These are phyloP conservation scores for Fukomys damarensis DNA, from an alignment of 2,113 vertebrate genomes.

Conservation along the genomic window DNA sequence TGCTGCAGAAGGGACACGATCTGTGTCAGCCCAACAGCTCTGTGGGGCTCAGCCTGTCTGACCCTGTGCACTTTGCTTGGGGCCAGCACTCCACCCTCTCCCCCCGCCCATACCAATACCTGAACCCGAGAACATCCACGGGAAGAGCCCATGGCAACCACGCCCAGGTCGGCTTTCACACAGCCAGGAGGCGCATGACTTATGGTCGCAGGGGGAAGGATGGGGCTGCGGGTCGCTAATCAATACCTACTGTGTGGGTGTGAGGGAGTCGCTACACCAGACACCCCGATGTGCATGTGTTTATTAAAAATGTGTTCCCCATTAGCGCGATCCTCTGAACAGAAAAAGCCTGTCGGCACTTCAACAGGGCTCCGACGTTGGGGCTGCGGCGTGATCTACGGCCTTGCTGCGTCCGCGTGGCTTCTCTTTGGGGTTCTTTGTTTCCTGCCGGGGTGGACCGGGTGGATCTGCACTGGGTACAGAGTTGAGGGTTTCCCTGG, in stretches of 20 bases:
- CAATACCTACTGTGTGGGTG: slow-evolving; percentile 44
- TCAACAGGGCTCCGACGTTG: neutral
- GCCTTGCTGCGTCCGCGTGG: slow-evolving; percentile 44
- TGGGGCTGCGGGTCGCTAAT: neutral
- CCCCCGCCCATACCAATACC: neutral
- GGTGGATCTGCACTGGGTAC: neutral
- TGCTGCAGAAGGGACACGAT: no score
- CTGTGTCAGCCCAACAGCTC: no score
- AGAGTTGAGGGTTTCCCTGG: neutral
- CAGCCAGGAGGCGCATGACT: slow-evolving; percentile 20
- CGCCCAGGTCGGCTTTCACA: neutral
- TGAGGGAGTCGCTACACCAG: neutral
- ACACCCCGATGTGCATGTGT: slow-evolving; percentile 15
- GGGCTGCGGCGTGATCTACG: neutral
- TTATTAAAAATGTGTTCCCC: slow-evolving; percentile 73
- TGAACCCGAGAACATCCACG: neutral
- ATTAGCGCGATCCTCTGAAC: slow-evolving; percentile 54
- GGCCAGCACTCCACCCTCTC: neutral
- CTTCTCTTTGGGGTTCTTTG: slow-evolving; percentile 49
- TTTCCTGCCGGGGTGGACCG: neutral
- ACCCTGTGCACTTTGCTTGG: neutral
- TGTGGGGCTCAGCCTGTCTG: fast-evolving
- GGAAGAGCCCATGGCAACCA: neutral
- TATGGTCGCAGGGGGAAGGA: slow-evolving; percentile 27
- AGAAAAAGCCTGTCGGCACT: slow-evolving; percentile 65